Percentiles rank a stretch among this genome's conserved stretches.
These are phyloP conservation scores for Lepidurus arcticus DNA, from an alignment of 1,140 invertebrate species.

Conservation along the genomic window DNA sequence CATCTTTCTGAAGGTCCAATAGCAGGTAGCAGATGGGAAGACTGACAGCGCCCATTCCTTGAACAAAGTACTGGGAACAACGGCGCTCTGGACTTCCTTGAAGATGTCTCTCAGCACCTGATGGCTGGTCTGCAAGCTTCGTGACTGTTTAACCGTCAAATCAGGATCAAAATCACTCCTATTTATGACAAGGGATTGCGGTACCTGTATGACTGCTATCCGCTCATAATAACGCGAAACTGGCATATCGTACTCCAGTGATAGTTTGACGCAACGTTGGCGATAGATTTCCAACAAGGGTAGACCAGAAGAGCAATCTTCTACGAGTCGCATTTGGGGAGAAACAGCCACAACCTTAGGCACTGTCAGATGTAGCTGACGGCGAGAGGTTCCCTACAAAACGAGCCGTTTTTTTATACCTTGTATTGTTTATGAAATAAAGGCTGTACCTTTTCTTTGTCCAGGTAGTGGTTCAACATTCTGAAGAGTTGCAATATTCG, in stretches of 20 bases:
- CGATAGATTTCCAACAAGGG: conserved; percentile 91
- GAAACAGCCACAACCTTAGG: conserved; percentile 90
- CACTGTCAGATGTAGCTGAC: conserved; percentile 89
- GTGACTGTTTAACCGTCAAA: neutral
- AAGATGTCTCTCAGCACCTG: conserved; percentile 82
- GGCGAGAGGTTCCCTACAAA: conserved; percentile 68
- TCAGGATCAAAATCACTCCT: neutral
- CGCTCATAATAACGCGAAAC: conserved; percentile 88
- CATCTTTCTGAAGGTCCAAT: conserved; percentile 97
- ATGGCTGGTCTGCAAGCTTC: conserved; percentile 58
- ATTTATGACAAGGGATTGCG: neutral
- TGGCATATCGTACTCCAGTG: conserved; percentile 78
- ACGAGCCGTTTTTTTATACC: neutral
- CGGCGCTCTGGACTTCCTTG: conserved; percentile 80
- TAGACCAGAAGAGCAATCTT: conserved; percentile 89
- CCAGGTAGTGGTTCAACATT: conserved; percentile 91
- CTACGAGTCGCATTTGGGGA: conserved; percentile 89
- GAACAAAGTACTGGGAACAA: conserved; percentile 79
- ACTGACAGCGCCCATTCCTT: conserved; percentile 85
- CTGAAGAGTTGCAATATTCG: conserved; percentile 82
- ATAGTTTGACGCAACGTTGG: conserved; percentile 69
- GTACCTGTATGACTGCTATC: conserved; percentile 74
- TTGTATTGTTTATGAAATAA: conserved; percentile 33
- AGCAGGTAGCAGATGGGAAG: conserved; percentile 84
- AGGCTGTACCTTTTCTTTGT: conserved; percentile 72